Base-by-base conservation (phyloP, 2,888 invertebrate species). In the Temnothorax rugatulus region DNA sequence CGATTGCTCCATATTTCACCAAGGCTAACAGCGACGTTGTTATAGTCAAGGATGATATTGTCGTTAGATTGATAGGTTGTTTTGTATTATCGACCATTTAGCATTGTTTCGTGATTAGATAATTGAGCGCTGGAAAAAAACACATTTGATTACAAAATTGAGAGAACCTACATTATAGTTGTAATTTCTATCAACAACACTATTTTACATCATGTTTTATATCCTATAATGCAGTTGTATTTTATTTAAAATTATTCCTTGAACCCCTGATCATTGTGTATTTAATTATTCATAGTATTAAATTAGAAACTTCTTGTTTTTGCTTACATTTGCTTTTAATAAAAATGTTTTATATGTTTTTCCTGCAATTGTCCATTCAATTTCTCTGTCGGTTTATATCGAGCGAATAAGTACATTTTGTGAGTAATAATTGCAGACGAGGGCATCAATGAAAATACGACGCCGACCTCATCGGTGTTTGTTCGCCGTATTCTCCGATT, bases 401-500 rank as follows among this genome's bases (percentile, higher is more conserved):
- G 25, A 41, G 15, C 18, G 18, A 59, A 25, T 73, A 25, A 11
- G 7, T 18, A 15, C n/a, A 21, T 38, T 71, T 71, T 74, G n/a
- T 3, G 15, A 34, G 15, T 38, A 63, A 63, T 75, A 75, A 75
- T 63, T 63, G 61, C 15, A n/a, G 15, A 9, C 64, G n/a, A 57
- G 63, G n/a, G 13, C 38, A 69, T 41, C 50, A 29, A 54, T 44
- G 38, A 52, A 66, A 68, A 84, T 82, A 44, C 29, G 29, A 71
- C 21, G 38, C 75, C 66, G 83, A 66, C 15, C 47, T 5, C 41
- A 34, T 50, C 85, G 69, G 44, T 59, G 59, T 85, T 77, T 54
- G 61, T 69, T 52, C 73, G 71, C 61, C 54, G 44, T 34, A 59
- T 82, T 71, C 47, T 41, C 18, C 64, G 83, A 76, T 69, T 71